Evolutionary conservation across 2,113 vertebrate species (phyloP).

Genomic region (Miniopterus natalensis): DNA sequence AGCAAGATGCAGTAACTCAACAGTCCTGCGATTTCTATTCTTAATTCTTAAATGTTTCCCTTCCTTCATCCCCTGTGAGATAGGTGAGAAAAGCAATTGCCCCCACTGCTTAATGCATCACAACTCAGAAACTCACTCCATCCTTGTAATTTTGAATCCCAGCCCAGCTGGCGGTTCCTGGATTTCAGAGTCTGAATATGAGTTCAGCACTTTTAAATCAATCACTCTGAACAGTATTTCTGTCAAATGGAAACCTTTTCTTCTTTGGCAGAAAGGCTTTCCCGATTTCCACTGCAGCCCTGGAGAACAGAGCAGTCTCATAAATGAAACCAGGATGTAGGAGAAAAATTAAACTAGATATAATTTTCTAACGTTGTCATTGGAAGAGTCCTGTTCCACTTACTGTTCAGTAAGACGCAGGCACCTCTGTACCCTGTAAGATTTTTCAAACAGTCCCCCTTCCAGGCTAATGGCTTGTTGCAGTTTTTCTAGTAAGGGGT

Average conservation of each 20-base stretch:
- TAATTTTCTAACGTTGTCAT: slow-evolving; percentile 61
- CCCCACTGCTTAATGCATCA: slow-evolving; percentile 77
- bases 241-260: slow-evolving; percentile 80
- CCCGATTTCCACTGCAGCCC: slow-evolving; percentile 73
- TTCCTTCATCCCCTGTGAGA: slow-evolving; percentile 81
- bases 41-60: slow-evolving; percentile 83
- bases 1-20: slow-evolving; percentile 69
- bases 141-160: slow-evolving; percentile 84
- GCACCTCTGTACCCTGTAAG: slow-evolving; percentile 1
- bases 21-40: slow-evolving; percentile 75
- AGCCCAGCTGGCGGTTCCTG: slow-evolving; percentile 83
- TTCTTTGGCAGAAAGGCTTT: slow-evolving; percentile 77
- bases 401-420: slow-evolving; percentile 41
- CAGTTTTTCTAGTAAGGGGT: slow-evolving; percentile 8
- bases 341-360: slow-evolving; percentile 79
- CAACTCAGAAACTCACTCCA: slow-evolving; percentile 78
- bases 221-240: slow-evolving; percentile 82
- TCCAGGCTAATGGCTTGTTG: slow-evolving; percentile 49
- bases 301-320: slow-evolving; percentile 77
- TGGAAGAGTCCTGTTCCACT: slow-evolving; percentile 45
- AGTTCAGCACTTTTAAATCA: slow-evolving; percentile 86
- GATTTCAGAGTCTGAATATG: slow-evolving; percentile 83
- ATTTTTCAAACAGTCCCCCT: slow-evolving; percentile 57
- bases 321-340: slow-evolving; percentile 78
- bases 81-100: slow-evolving; percentile 86